Percentiles rank a stretch among this genome's conserved stretches.
Evolutionary conservation across 1,140 invertebrate genomes (phyloP).

Genomic region (Drosophila subobscura): DNA sequence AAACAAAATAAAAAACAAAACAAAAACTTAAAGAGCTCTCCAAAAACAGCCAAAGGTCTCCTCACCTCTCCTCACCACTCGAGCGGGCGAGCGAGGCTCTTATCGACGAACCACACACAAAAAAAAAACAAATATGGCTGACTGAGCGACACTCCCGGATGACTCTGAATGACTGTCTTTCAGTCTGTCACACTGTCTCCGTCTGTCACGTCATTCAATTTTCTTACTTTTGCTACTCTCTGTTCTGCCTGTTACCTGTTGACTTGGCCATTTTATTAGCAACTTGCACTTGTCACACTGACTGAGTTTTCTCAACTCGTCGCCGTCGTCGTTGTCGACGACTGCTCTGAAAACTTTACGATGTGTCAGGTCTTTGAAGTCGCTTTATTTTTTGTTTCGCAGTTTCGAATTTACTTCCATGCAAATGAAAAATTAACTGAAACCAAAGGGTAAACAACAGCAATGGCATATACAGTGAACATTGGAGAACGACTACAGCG

Average conservation of each 20-base stretch:
- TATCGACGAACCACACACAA: constrained; percentile 12
- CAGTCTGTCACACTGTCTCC: constrained; percentile 29
- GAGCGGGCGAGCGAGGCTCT: constrained; percentile 19
- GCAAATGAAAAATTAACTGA: neutral
- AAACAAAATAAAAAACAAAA: constrained; percentile 2
- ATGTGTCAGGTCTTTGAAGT: constrained; percentile 26
- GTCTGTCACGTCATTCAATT: constrained; percentile 5
- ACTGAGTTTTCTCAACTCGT: constrained; percentile 44
- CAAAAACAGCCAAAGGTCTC: constrained; percentile 39
- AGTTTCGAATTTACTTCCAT: neutral
- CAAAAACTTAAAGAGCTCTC: constrained; percentile 37
- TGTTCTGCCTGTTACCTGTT: constrained; percentile 49
- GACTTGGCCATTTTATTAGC: constrained; percentile 45
- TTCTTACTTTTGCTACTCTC: constrained; percentile 14
- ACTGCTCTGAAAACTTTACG: constrained; percentile 25
- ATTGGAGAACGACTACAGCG: neutral
- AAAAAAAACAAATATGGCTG: constrained; percentile 26
- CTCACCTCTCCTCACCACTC: constrained; percentile 17
- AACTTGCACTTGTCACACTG: constrained; percentile 40
- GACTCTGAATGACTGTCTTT: constrained; percentile 28
- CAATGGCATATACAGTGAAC: neutral
- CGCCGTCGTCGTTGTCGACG: neutral
- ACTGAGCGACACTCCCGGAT: constrained; percentile 34
- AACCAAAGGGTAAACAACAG: neutral
- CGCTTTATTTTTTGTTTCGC: neutral